phyloP scores from a whole-genome alignment of 2,888 invertebrate species.

The Rhodophaea formosa region DNA sequence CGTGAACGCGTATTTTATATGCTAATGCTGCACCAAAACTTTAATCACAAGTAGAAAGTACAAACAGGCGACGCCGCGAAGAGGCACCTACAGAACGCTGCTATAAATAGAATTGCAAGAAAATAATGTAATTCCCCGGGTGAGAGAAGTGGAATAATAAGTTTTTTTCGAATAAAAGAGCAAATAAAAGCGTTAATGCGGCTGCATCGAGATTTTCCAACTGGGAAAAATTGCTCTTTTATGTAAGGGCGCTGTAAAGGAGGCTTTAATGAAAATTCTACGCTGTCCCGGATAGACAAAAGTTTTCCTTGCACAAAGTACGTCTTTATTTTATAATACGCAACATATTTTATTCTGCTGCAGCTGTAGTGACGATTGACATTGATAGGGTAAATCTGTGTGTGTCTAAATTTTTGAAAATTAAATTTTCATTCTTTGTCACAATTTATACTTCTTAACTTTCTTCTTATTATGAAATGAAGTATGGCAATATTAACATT shows the following conservation, averaged over 20 bases:
- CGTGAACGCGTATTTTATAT: constrained; percentile 24
- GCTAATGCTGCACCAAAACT: constrained; percentile 16
- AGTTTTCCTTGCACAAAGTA: constrained; percentile 51
- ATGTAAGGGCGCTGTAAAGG: constrained; percentile 65
- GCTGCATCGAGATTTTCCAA: constrained; percentile 76
- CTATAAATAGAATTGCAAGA: constrained; percentile 60
- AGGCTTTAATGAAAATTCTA: constrained; percentile 75
- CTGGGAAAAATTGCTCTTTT: constrained; percentile 75
- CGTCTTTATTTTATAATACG: constrained; percentile 40
- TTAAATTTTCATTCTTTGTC: not conserved
- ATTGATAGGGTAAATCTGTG: not conserved
- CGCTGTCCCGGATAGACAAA: constrained; percentile 57
- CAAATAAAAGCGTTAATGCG: constrained; percentile 75
- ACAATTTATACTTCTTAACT: no score
- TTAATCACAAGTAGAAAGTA: constrained; percentile 11
- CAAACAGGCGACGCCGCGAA: constrained; percentile 12
- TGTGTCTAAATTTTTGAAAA: not conserved
- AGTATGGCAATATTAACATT: no score
- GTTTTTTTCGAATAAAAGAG: constrained; percentile 70
- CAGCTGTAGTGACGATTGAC: not conserved
- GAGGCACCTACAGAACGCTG: constrained; percentile 26
- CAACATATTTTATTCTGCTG: constrained; percentile 30
- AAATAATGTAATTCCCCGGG: constrained; percentile 69
- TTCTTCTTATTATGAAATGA: no score
- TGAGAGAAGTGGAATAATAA: constrained; percentile 74